A percentile compares a stretch with the other conserved stretches of the same genome.
Conservation (phyloP, 2,888 invertebrate species). For the Melangyna quadrimaculata region DNA sequence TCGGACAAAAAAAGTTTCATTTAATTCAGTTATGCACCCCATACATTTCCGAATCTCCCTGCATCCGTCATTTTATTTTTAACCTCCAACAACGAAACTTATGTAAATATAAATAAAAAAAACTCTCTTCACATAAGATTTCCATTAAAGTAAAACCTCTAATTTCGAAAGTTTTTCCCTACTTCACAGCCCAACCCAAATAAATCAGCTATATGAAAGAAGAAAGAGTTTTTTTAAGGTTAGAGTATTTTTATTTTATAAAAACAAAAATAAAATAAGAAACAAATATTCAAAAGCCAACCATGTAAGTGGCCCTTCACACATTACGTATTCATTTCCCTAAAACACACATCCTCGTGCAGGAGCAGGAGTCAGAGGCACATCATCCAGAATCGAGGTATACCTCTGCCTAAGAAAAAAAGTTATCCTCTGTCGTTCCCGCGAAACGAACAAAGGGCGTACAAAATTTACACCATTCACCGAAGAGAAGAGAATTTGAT, state of each 20-base stretch:
- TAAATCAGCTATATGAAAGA: neutral
- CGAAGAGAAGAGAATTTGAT: conserved; percentile 80
- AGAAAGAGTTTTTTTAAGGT: neutral
- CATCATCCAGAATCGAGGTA: conserved; percentile 27
- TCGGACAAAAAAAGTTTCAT: neutral
- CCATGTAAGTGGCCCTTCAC: conserved; percentile 57
- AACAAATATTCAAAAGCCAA: conserved; percentile 29
- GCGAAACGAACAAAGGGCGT: conserved; percentile 71
- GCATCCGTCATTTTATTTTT: conserved; percentile 32
- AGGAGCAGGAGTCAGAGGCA: conserved; percentile 7
- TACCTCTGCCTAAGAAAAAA: neutral
- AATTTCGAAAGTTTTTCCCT: conserved; percentile 31
- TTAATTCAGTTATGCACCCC: conserved; percentile 48
- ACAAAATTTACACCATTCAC: conserved; percentile 74
- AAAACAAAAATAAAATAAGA: conserved; percentile 3
- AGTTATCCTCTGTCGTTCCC: conserved; percentile 62
- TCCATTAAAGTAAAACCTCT: conserved; percentile 55
- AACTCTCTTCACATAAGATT: conserved; percentile 19
- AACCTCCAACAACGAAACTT: neutral
- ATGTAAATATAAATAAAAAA: neutral
- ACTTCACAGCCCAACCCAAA: conserved; percentile 29
- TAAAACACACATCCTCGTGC: conserved; percentile 33
- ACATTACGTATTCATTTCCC: conserved; percentile 67
- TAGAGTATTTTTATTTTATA: neutral
- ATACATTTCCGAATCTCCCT: neutral